These are phyloP conservation scores for Ellobium chinense DNA, from an alignment of 2,888 invertebrate species.

Conservation along the genomic window DNA sequence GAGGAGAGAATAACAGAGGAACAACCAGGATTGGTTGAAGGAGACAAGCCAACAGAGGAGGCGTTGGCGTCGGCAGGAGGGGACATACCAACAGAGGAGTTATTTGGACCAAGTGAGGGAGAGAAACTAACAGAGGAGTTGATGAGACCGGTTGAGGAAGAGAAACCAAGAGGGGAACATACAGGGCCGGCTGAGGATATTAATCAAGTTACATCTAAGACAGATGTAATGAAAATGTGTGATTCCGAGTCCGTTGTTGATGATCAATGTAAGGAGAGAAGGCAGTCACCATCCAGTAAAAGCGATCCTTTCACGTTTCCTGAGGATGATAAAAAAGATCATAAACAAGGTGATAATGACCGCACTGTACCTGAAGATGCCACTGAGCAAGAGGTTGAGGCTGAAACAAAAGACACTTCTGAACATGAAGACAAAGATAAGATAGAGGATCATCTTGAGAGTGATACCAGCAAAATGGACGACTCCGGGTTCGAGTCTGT, in stretches of 20 bases:
- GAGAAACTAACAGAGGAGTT: background rate
- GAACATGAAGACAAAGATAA: background rate
- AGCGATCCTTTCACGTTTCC: background rate
- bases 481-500: constrained; percentile 40
- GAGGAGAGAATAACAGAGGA: no score
- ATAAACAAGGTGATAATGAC: background rate
- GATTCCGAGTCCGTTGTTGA: background rate
- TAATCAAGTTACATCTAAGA: background rate
- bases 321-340: background rate
- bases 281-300: background rate
- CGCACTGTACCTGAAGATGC: background rate
- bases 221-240: background rate
- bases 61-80: no score
- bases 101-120: no score
- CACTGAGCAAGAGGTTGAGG: background rate
- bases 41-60: background rate
- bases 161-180: background rate
- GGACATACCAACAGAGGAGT: no score
- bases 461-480: constrained; percentile 10
- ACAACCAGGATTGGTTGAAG: no score
- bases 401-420: background rate
- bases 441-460: background rate
- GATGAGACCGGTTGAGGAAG: background rate
- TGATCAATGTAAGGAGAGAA: background rate
- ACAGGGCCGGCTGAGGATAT: background rate